phyloP scores from a whole-genome alignment of 2,888 invertebrate genomes.

The Laothoe populi region DNA sequence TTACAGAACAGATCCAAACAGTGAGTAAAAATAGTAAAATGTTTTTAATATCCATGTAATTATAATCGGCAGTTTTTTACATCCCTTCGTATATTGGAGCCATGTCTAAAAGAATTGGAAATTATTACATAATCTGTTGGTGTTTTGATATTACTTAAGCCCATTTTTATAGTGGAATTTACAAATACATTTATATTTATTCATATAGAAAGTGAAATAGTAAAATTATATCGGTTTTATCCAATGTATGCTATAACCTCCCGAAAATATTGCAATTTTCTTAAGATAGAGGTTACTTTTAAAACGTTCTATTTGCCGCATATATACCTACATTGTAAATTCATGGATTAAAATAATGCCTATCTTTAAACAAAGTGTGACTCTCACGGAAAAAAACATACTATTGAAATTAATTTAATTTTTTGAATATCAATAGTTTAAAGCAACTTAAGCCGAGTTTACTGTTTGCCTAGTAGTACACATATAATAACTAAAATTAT shows the following conservation, averaged over 20 bases:
- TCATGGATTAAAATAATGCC: too few relatives aligned
- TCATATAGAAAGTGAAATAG: too few relatives aligned
- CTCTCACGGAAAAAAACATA: too few relatives aligned
- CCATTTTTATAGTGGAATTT: not conserved
- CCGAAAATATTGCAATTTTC: not conserved
- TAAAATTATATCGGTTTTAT: not conserved
- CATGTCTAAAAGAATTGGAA: not conserved
- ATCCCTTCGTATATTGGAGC: not conserved
- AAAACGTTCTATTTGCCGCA: not conserved
- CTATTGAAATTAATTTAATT: too few relatives aligned
- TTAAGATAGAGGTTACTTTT: not conserved
- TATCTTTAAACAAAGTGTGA: too few relatives aligned
- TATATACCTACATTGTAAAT: not conserved
- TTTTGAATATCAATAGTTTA: too few relatives aligned
- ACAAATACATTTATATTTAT: not conserved
- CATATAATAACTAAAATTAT: too few relatives aligned
- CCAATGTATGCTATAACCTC: not conserved
- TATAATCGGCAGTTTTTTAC: not conserved
- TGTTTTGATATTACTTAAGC: conserved; percentile 40
- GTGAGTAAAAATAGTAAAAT: conserved; percentile 32
- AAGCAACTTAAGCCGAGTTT: too few relatives aligned
- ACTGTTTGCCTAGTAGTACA: too few relatives aligned
- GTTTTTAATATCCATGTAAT: not conserved
- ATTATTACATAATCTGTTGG: conserved; percentile 62
- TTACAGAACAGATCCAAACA: conserved; percentile 28